Evolutionary conservation across 2,888 invertebrate species (phyloP).

Genomic region (Caenorhabditis imperialis): DNA sequence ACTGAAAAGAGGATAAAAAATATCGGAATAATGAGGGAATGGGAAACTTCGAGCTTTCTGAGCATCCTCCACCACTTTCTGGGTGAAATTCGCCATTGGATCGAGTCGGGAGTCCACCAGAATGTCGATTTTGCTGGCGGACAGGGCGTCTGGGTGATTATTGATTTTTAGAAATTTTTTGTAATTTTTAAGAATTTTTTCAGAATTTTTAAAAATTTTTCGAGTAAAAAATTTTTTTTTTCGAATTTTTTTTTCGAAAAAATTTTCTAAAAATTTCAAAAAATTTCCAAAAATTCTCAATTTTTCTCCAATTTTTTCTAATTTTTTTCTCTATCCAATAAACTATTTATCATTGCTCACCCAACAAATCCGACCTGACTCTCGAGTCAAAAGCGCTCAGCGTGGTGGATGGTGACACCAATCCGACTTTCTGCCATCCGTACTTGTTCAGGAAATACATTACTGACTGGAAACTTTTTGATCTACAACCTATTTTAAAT

Average conservation of each 20-base stretch:
- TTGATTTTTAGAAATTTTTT: too few species aligned
- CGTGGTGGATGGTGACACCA: constrained; percentile 42
- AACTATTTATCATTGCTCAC: neutral
- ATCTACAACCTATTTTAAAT: neutral
- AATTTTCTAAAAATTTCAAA: too few species aligned
- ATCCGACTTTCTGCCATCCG: constrained; percentile 33
- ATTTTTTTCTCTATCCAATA: neutral
- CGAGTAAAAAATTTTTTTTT: too few species aligned
- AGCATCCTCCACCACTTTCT: constrained; percentile 33
- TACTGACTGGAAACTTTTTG: constrained; percentile 17
- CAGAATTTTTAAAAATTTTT: too few species aligned
- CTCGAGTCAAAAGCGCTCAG: constrained; percentile 37
- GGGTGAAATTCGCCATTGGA: constrained; percentile 5
- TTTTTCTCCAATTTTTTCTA: too few species aligned
- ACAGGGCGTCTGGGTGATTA: constrained; percentile 28
- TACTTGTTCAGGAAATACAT: constrained; percentile 43
- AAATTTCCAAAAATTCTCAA: too few species aligned
- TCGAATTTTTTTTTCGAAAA: too few species aligned
- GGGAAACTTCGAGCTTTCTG: constrained; percentile 49
- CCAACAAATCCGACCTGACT: constrained; percentile 47
- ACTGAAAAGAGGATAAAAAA: constrained; percentile 34
- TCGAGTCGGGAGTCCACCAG: constrained; percentile 47
- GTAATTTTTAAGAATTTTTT: too few species aligned
- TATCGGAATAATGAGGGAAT: too few species aligned
- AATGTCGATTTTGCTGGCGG: constrained; percentile 43